A percentile compares a stretch with the other conserved stretches of the same genome.
These are phyloP conservation scores for Thamnophis elegans DNA, from an alignment of 2,797 vertebrate species.

Conservation along the genomic window DNA sequence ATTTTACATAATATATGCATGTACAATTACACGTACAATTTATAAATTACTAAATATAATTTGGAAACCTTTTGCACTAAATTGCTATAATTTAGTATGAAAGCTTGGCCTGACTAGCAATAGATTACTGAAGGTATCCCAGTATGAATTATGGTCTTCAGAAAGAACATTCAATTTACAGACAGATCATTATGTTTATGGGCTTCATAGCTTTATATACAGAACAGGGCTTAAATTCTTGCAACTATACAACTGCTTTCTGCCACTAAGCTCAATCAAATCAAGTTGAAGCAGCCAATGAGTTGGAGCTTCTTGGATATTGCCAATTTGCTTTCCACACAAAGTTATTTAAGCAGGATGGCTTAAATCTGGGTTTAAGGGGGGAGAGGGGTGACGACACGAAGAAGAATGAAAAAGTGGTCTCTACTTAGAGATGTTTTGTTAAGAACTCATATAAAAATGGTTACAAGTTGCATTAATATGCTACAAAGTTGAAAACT, in stretches of 20 bases:
- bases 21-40: neutral
- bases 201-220: conserved; percentile 41
- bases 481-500: neutral
- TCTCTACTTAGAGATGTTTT: conserved; percentile 48
- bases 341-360: conserved; percentile 17
- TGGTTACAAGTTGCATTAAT: conserved; percentile 7
- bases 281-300: conserved; percentile 24
- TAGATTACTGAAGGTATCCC: conserved; percentile 19
- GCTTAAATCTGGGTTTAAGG: neutral
- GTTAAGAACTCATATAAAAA: conserved; percentile 20
- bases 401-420: neutral
- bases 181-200: conserved; percentile 45
- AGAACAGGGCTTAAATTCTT: conserved; percentile 42
- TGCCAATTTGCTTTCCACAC: conserved; percentile 32
- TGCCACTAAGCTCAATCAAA: conserved; percentile 39
- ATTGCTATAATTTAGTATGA: neutral
- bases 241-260: conserved; percentile 50
- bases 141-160: conserved; percentile 28
- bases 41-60: neutral
- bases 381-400: neutral
- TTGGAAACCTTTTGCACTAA: neutral
- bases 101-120: conserved; percentile 14
- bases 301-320: neutral
- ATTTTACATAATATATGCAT: no score
- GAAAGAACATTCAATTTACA: conserved; percentile 38